These are phyloP conservation scores for Coptodon rendalli DNA, from an alignment of 2,113 vertebrate species.

Conservation along the genomic window DNA sequence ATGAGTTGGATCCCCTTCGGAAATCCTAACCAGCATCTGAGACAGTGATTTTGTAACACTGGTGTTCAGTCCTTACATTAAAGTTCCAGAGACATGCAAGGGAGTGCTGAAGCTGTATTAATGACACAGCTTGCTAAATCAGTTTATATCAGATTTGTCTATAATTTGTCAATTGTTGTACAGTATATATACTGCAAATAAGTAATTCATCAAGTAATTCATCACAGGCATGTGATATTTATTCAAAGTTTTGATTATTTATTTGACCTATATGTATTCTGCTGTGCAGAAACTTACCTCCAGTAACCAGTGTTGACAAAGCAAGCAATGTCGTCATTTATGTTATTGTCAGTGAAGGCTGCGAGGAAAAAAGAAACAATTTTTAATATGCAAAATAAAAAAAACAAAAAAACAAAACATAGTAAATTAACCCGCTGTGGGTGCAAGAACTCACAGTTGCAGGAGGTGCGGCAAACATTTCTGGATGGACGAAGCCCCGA, in stretches of 20 bases:
- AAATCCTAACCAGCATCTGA: neutral
- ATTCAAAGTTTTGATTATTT: neutral
- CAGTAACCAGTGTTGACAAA: neutral
- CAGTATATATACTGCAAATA: neutral
- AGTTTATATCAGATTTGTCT: neutral
- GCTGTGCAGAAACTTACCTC: conserved; percentile 9
- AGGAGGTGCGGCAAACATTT: conserved; percentile 17
- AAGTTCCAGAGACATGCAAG: neutral
- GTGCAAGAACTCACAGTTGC: conserved; percentile 25
- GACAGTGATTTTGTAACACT: neutral
- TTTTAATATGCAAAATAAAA: neutral
- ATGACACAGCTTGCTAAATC: neutral
- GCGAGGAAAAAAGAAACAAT: neutral
- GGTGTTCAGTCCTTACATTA: neutral
- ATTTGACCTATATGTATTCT: neutral
- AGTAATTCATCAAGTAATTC: neutral
- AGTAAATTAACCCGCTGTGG: neutral
- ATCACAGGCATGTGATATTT: neutral
- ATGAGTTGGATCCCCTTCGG: neutral
- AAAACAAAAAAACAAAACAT: neutral
- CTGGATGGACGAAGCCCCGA: neutral
- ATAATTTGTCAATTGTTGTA: neutral
- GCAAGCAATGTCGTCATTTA: conserved; percentile 45
- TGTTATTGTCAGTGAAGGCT: conserved; percentile 44
- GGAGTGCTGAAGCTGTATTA: neutral